Evolutionary conservation across 2,797 vertebrate species (phyloP).

Genomic region (Acomys russatus): DNA sequence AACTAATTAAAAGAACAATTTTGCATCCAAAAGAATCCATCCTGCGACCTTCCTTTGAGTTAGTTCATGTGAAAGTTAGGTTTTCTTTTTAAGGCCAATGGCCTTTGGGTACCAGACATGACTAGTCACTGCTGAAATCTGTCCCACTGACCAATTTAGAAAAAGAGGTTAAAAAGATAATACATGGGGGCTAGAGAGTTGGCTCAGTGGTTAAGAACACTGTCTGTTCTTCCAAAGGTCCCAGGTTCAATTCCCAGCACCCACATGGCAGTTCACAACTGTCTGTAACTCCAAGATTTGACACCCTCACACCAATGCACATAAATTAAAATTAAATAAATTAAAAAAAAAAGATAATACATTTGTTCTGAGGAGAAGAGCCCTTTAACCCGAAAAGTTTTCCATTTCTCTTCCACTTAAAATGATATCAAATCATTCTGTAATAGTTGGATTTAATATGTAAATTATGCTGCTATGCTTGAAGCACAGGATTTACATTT

Average conservation of each 20-base stretch:
- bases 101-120: not conserved
- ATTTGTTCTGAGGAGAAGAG: not conserved
- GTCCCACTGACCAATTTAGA: not conserved
- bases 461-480: not conserved
- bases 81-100: not conserved
- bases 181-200: too few species aligned
- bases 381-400: not conserved
- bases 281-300: not conserved
- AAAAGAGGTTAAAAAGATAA: not conserved
- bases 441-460: not conserved
- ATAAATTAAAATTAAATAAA: too few species aligned
- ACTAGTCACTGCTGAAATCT: not conserved
- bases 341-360: not conserved
- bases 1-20: not conserved
- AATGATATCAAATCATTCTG: not conserved
- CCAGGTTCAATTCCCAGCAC: not conserved
- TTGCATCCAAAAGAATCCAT: not conserved
- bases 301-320: too few species aligned
- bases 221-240: not conserved
- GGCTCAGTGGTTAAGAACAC: not conserved
- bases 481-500: not conserved
- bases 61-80: not conserved
- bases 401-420: not conserved
- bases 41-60: not conserved
- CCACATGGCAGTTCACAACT: not conserved